These are phyloP conservation scores for Ctenodactylus gundi DNA, from an alignment of 2,113 vertebrate genomes.

Conservation along the genomic window DNA sequence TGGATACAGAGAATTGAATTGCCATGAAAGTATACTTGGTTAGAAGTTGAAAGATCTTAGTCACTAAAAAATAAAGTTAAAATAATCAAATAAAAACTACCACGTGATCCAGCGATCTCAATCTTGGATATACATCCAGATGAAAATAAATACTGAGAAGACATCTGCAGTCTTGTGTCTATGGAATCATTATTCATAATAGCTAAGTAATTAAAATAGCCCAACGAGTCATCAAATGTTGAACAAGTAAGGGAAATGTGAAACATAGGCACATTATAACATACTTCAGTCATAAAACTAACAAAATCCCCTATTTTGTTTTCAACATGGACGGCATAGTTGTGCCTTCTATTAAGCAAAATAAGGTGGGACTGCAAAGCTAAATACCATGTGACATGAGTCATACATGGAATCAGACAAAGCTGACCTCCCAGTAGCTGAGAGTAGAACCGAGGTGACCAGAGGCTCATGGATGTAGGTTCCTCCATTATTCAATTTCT, in stretches of 20 bases:
- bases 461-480: too few species aligned
- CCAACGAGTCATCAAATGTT: background rate
- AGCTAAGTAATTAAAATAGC: background rate
- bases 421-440: background rate
- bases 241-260: background rate
- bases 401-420: background rate
- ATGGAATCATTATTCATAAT: background rate
- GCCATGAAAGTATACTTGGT: background rate
- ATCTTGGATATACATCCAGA: background rate
- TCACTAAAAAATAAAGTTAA: background rate
- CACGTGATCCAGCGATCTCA: background rate
- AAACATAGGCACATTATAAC: background rate
- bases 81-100: background rate
- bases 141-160: background rate
- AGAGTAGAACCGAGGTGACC: background rate
- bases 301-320: background rate
- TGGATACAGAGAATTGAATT: background rate
- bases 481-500: background rate
- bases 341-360: background rate
- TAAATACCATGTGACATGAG: background rate
- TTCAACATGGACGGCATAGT: background rate
- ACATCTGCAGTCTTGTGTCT: background rate
- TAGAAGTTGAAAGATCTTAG: conserved; percentile 14
- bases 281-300: background rate
- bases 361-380: background rate